Base-by-base conservation (phyloP, 2,888 invertebrate genomes). In the Hypselothyrea guttata region DNA sequence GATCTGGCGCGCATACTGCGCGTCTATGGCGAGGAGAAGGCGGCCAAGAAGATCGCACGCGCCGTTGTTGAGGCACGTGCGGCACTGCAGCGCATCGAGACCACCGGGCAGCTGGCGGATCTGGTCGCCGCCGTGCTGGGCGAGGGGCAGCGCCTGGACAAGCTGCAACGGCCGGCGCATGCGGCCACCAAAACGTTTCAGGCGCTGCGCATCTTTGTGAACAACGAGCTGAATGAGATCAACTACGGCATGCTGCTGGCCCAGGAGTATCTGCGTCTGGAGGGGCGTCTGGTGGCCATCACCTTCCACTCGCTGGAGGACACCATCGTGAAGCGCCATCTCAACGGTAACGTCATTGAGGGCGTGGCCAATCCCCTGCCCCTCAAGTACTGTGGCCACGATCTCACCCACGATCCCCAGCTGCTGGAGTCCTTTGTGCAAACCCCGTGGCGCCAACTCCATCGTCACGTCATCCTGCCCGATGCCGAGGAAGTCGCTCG, bases 221-320 rank as follows among this genome's bases (percentile, higher is more conserved):
- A 98, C 88, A 96, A 98, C 89, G 98, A 98, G 91, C 90, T 98
- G 0, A 98, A 98, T 88, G 98, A 98, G 91, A 92, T 98, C 1
- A 96, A 98, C 91, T 96, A 95, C 88, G 98, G 94, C 0, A 93
- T 98, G 89, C 88, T 95, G 16, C 83, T 97, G 51, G 95, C 97
- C 0, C 93, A 94, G 64, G 92, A 92, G 85, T 95, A 93, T 84
- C 91, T 98, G 15, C 96, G 95, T 90, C 89, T 93, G 0, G 93
- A 94, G 31, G 98, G 98, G 0, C 91, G 93, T 59, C 88, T 98
- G 59, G 94, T 96, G 0, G 94, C 95, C 0, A 93, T 98, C 34
- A 94, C 96, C 9, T 98, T 98, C 89, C 98, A 98, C 90, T 97
- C 97, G 0, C 91, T 98, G 16, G 98, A 98, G 91, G 98, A 98